phyloP scores from a whole-genome alignment of 2,888 invertebrate species.

The Chironomus tentans region DNA sequence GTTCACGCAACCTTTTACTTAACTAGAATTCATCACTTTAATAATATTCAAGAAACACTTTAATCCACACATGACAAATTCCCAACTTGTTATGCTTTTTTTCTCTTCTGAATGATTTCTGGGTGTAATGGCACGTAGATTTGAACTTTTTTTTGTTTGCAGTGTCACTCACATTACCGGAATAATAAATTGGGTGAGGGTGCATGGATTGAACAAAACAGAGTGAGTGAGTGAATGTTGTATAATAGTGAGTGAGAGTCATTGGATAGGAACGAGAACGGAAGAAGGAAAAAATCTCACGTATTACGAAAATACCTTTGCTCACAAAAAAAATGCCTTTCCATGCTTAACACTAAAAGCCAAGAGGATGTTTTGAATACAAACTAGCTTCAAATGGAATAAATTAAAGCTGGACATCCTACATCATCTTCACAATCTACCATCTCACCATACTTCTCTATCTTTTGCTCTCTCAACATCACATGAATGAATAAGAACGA shows the following conservation, averaged over 20 bases:
- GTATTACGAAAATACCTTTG: conserved; percentile 1
- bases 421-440: conserved; percentile 3
- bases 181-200: conserved; percentile 13
- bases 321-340: not conserved
- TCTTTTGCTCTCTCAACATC: not conserved
- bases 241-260: not conserved
- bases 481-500: not conserved
- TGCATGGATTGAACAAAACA: not conserved
- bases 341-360: conserved; percentile 18
- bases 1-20: no score
- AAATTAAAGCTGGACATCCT: conserved; percentile 21
- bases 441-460: not conserved
- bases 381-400: conserved; percentile 12
- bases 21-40: no score
- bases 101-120: not conserved
- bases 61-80: no score
- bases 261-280: not conserved
- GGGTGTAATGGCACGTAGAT: conserved; percentile 23
- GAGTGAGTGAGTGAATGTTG: not conserved
- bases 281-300: conserved; percentile 16
- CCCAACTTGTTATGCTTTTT: no score
- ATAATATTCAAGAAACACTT: no score
- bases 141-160: conserved; percentile 23
- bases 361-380: conserved; percentile 24
- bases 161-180: conserved; percentile 12